Conservation (phyloP, 2,888 invertebrate genomes). For the Volucella zonaria region DNA sequence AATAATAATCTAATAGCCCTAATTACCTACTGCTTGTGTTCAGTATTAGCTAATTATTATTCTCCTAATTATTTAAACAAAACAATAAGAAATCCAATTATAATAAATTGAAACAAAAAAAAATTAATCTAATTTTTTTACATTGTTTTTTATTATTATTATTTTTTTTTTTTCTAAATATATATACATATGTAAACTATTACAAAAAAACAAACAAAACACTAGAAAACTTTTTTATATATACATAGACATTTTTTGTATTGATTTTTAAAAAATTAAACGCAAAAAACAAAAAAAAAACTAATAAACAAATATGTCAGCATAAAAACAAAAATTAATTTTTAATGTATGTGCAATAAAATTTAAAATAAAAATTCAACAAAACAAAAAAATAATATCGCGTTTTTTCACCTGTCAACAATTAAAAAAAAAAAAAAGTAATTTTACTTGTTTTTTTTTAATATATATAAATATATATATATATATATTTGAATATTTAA, state of each 20-base stretch:
- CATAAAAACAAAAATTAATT: conserved; percentile 60
- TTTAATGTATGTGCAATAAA: conserved; percentile 75
- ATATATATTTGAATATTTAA: conserved; percentile 63
- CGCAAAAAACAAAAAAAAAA: conserved; percentile 60
- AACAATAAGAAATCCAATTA: conserved; percentile 77
- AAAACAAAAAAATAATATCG: conserved; percentile 76
- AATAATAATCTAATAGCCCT: conserved; percentile 67
- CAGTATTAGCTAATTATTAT: conserved; percentile 78
- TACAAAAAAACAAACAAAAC: conserved; percentile 56
- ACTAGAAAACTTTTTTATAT: conserved; percentile 71
- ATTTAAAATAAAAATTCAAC: conserved; percentile 73
- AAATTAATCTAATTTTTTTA: conserved; percentile 59
- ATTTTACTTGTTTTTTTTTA: conserved; percentile 68
- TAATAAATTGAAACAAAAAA: conserved; percentile 68
- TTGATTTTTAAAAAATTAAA: conserved; percentile 74
- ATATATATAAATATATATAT: conserved; percentile 65
- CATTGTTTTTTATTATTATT: conserved; percentile 60
- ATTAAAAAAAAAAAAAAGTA: conserved; percentile 42
- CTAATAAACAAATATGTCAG: conserved; percentile 61
- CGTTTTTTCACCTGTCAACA: conserved; percentile 73
- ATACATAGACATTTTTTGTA: conserved; percentile 69
- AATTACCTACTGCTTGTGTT: conserved; percentile 78
- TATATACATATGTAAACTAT: conserved; percentile 62
- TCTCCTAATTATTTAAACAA: conserved; percentile 71
- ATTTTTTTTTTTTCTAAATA: conserved; percentile 54